phyloP scores from a whole-genome alignment of 2,888 invertebrate genomes.

The Chouioia cunea region DNA sequence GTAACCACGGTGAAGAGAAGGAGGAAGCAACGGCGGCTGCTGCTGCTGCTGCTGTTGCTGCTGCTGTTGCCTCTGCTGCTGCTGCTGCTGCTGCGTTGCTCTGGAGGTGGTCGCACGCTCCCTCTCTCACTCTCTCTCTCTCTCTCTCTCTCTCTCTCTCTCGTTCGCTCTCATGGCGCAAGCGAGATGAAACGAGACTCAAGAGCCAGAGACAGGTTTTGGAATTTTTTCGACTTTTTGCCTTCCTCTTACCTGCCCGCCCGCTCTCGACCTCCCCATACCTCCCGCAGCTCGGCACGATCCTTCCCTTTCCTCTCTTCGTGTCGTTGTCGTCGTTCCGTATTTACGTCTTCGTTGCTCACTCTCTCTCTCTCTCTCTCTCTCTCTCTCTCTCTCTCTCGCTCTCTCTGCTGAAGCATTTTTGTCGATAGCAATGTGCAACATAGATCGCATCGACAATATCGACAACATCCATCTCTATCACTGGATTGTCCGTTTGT shows the following conservation, averaged over 20 bases:
- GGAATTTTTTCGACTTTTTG: conserved; percentile 57
- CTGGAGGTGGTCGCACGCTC: conserved; percentile 28
- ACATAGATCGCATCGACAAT: too few relatives aligned
- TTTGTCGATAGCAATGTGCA: too few relatives aligned
- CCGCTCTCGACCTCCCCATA: background rate
- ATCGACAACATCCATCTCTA: background rate
- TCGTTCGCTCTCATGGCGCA: background rate
- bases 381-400: conserved; percentile 27
- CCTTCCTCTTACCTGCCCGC: conserved; percentile 53
- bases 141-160: background rate
- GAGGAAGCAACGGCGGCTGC: conserved; percentile 9
- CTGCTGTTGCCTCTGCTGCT: too few relatives aligned
- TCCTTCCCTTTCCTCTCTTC: conserved; percentile 10
- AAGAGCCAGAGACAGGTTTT: conserved; percentile 57
- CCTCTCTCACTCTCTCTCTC: background rate
- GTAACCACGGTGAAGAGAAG: conserved; percentile 49
- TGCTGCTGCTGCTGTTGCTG: too few relatives aligned
- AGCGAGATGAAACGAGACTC: conserved; percentile 17
- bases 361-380: too few relatives aligned
- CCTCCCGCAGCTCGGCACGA: conserved; percentile 7
- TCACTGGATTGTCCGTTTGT: background rate
- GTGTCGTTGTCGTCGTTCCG: background rate
- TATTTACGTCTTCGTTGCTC: conserved; percentile 26
- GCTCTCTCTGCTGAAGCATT: conserved; percentile 6
- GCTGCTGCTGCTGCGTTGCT: background rate